Evolutionary conservation across 2,113 vertebrate species (phyloP).

Genomic region (Nesogale talazaci): DNA sequence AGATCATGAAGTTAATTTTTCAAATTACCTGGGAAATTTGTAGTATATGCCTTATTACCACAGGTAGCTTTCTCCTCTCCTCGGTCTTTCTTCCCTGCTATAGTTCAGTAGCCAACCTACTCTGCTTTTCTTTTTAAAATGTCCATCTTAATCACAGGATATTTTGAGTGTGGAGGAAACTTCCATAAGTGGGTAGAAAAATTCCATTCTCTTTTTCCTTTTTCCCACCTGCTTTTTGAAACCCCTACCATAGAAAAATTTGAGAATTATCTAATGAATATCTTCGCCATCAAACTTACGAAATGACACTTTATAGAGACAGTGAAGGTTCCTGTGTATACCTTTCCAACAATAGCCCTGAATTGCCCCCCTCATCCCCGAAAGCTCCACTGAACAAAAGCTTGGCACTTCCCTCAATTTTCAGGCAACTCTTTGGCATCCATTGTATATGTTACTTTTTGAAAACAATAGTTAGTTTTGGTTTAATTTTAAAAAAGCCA

Average conservation of each 20-base stretch:
- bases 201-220: no score
- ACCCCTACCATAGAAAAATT: not conserved
- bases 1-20: conserved; percentile 15
- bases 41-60: not conserved
- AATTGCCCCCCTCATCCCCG: not conserved
- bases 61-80: not conserved
- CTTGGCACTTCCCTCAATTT: no score
- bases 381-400: not conserved
- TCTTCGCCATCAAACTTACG: not conserved
- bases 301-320: not conserved
- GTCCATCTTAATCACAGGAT: not conserved
- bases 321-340: not conserved
- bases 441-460: no score
- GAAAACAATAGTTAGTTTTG: no score
- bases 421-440: no score
- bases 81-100: not conserved
- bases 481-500: no score
- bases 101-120: not conserved
- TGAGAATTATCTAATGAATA: conserved; percentile 7
- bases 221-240: no score
- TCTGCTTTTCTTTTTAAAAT: not conserved
- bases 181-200: no score
- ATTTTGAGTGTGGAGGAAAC: not conserved
- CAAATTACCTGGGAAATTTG: not conserved
- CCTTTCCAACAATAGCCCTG: not conserved